These are phyloP conservation scores for Drosophila meridionalis DNA, from an alignment of 2,888 invertebrate genomes.

Conservation along the genomic window DNA sequence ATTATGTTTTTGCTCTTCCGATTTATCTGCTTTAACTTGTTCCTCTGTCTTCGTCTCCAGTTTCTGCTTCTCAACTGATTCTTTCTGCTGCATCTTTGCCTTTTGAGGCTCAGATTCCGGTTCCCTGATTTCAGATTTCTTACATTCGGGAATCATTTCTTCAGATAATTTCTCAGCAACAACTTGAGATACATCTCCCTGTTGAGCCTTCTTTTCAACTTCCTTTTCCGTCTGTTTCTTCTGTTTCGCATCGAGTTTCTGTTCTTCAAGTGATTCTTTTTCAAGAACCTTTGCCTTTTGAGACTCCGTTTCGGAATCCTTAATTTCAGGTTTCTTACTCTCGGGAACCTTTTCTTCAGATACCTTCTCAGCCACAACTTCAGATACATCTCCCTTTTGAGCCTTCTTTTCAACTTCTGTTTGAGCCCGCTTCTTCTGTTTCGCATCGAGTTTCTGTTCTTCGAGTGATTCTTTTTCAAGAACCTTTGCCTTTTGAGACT, in stretches of 20 bases:
- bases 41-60: background rate
- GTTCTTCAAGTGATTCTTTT: conserved; percentile 16
- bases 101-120: background rate
- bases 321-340: background rate
- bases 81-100: background rate
- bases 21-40: background rate
- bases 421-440: background rate
- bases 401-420: background rate
- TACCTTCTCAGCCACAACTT: background rate
- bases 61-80: background rate
- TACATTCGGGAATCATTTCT: background rate
- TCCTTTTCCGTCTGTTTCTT: background rate
- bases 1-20: background rate
- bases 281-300: conserved; percentile 5
- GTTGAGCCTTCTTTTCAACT: background rate
- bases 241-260: background rate
- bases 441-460: background rate
- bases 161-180: conserved; percentile 14
- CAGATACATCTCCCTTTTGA: conserved; percentile 2
- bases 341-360: background rate
- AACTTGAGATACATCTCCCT: conserved; percentile 3
- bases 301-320: conserved; percentile 28
- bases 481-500: background rate
- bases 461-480: background rate
- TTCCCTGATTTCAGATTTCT: background rate